Conservation (phyloP, 2,797 vertebrate species). For the Limnodromus scolopaceus region DNA sequence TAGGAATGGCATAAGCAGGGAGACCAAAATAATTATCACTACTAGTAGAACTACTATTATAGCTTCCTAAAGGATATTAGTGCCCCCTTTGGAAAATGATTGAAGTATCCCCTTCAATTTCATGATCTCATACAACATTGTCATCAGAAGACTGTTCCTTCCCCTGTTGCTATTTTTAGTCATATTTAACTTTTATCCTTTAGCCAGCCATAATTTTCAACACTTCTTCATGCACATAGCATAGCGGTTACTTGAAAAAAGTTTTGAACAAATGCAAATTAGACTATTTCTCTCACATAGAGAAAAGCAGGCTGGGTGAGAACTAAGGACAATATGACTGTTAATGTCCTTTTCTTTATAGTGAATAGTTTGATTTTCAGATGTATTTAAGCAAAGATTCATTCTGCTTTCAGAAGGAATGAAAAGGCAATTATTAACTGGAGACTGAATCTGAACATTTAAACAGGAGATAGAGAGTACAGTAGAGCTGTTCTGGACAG, state of each 20-base stretch:
- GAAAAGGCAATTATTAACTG: background rate
- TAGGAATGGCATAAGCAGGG: background rate
- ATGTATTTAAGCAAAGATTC: background rate
- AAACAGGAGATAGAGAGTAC: background rate
- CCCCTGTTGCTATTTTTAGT: background rate
- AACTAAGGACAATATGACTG: background rate
- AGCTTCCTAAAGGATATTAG: background rate
- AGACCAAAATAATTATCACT: background rate
- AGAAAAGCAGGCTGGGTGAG: background rate
- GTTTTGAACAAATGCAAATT: background rate
- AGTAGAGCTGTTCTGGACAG: background rate
- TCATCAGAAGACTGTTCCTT: background rate
- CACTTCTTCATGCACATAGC: background rate
- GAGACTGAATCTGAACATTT: background rate
- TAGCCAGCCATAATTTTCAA: background rate
- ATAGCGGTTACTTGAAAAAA: background rate
- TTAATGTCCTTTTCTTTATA: background rate
- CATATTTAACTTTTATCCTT: background rate
- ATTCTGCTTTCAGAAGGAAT: background rate
- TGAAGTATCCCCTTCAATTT: background rate
- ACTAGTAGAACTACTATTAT: background rate
- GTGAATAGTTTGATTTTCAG: background rate
- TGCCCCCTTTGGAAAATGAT: background rate
- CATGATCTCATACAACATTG: background rate
- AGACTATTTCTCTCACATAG: background rate